phyloP scores from a whole-genome alignment of 2,113 vertebrate species.

The Eclectus roratus region DNA sequence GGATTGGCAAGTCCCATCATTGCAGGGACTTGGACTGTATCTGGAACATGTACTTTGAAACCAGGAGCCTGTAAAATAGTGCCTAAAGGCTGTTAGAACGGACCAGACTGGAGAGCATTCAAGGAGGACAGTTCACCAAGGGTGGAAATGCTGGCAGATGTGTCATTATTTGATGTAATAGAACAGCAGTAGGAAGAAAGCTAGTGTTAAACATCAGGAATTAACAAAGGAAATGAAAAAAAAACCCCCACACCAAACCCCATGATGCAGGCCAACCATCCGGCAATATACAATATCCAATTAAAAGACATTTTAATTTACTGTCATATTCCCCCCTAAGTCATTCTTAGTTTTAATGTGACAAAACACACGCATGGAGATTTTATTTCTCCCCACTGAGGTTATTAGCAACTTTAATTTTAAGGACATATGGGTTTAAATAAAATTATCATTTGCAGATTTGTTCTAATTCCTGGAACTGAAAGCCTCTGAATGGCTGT shows the following conservation, averaged over 20 bases:
- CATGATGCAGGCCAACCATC: neutral
- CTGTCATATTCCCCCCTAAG: neutral
- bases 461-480: neutral
- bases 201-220: neutral
- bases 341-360: neutral
- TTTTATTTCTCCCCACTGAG: neutral
- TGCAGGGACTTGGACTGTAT: neutral
- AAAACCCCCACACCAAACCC: neutral
- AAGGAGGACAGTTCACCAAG: neutral
- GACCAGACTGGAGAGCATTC: neutral
- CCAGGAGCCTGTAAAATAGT: neutral
- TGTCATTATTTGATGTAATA: neutral
- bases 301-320: constrained; percentile 16
- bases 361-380: neutral
- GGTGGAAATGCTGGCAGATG: neutral
- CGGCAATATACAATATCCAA: neutral
- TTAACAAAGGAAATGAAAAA: neutral
- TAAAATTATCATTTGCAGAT: neutral
- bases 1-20: neutral
- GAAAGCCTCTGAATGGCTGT: neutral
- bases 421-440: neutral
- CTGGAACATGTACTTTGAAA: neutral
- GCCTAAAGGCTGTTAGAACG: neutral
- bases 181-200: neutral
- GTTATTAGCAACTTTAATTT: constrained; percentile 9